These are phyloP conservation scores for Euzophera pinguis DNA, from an alignment of 2,888 invertebrate genomes.

Conservation along the genomic window DNA sequence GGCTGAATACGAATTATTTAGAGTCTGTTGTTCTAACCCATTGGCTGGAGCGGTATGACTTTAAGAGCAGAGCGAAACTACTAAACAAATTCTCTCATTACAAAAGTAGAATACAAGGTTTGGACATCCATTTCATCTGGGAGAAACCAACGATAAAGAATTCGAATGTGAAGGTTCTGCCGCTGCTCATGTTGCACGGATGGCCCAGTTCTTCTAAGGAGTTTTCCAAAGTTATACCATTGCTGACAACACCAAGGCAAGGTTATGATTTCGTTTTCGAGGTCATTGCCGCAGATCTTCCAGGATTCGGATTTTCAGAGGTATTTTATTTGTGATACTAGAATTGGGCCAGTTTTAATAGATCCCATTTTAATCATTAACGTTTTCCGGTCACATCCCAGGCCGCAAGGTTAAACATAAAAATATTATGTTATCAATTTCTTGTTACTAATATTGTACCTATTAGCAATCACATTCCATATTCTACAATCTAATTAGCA, in stretches of 20 bases:
- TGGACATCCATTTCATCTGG: constrained; percentile 88
- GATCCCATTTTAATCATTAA: too few relatives aligned
- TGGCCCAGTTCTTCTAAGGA: constrained; percentile 94
- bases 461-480: too few relatives aligned
- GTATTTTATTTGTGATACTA: constrained; percentile 42
- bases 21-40: constrained; percentile 82
- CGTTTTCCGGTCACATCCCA: too few relatives aligned
- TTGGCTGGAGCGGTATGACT: constrained; percentile 88
- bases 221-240: constrained; percentile 86
- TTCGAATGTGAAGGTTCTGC: constrained; percentile 57
- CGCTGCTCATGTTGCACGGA: constrained; percentile 88
- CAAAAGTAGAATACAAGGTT: constrained; percentile 85
- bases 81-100: constrained; percentile 88
- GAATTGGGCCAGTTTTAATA: too few relatives aligned
- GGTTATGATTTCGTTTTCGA: constrained; percentile 83
- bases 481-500: too few relatives aligned
- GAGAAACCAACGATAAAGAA: constrained; percentile 72
- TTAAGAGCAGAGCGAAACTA: constrained; percentile 79
- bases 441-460: too few relatives aligned
- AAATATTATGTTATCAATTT: too few relatives aligned
- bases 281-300: constrained; percentile 83
- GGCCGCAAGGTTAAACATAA: too few relatives aligned
- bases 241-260: constrained; percentile 76
- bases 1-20: constrained; percentile 87
- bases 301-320: constrained; percentile 86